Conservation (phyloP, 2,888 invertebrate genomes). For the Coelinius sp. region DNA sequence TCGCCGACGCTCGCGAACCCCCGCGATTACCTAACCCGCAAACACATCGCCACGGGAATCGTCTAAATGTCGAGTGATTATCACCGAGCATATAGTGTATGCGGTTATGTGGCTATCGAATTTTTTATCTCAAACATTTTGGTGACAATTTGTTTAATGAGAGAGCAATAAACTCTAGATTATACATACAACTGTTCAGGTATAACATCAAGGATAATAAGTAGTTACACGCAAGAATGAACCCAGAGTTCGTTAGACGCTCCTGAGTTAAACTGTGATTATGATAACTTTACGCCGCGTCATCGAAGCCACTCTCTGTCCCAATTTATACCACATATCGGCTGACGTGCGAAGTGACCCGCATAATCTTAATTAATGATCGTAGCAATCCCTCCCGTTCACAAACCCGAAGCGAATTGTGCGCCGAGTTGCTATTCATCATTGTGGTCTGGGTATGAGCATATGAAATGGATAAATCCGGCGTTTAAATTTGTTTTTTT, state of each 20-base stretch:
- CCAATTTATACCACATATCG: constrained; percentile 15
- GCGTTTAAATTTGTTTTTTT: no score
- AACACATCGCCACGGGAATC: constrained; percentile 60
- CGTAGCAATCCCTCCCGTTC: constrained; percentile 30
- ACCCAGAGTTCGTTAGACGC: constrained; percentile 37
- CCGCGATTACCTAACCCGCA: constrained; percentile 66
- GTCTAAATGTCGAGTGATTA: constrained; percentile 64
- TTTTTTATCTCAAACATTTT: neutral
- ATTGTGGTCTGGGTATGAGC: neutral
- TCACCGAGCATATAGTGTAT: constrained; percentile 54
- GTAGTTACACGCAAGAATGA: constrained; percentile 43
- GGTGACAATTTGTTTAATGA: neutral
- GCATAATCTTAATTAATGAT: constrained; percentile 61
- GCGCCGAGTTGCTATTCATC: neutral
- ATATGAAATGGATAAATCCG: neutral
- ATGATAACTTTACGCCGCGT: constrained; percentile 20
- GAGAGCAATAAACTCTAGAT: neutral
- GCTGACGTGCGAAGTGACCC: constrained; percentile 40
- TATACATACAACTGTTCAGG: neutral
- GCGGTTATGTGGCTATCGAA: constrained; percentile 15
- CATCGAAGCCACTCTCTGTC: constrained; percentile 31
- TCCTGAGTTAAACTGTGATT: constrained; percentile 15
- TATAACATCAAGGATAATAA: constrained; percentile 57
- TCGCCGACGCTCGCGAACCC: constrained; percentile 63
- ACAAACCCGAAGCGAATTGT: neutral